Evolutionary conservation across 2,113 vertebrate species (phyloP).

Genomic region (Protomyctophum bolini): DNA sequence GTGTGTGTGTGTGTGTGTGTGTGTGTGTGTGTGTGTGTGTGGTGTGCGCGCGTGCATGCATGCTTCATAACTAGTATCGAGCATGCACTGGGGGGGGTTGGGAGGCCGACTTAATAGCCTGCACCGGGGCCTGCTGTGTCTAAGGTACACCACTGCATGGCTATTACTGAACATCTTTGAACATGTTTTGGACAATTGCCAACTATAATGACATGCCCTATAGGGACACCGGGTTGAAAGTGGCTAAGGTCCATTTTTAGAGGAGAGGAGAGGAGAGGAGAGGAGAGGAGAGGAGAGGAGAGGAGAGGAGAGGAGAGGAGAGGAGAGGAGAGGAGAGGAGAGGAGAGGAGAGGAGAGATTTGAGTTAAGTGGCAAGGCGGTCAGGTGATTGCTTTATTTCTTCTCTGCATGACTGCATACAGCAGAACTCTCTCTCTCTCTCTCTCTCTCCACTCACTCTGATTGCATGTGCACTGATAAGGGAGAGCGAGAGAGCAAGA

Average conservation of each 20-base stretch:
- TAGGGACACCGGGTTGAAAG: background rate
- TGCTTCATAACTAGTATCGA: background rate
- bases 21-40: background rate
- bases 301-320: conserved; percentile 28
- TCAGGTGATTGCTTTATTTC: conserved; percentile 53
- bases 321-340: conserved; percentile 21
- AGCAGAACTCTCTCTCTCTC: background rate
- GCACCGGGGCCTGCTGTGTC: no score
- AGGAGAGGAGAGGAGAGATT: background rate
- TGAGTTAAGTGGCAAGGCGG: background rate
- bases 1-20: conserved; percentile 16
- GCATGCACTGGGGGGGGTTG: no score
- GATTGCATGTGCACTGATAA: conserved; percentile 38
- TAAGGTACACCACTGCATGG: no score
- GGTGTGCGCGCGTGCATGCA: background rate
- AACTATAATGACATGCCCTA: conserved; percentile 30
- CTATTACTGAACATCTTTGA: no score
- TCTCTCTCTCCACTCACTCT: conserved; percentile 32
- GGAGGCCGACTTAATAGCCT: no score
- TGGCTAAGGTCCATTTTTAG: background rate
- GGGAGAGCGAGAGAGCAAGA: no score
- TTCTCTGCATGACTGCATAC: conserved; percentile 27
- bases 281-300: conserved; percentile 25
- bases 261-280: conserved; percentile 19
- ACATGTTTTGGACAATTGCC: conserved; percentile 24